Conservation (phyloP, 1,140 invertebrate species). For the Euura lappo region DNA sequence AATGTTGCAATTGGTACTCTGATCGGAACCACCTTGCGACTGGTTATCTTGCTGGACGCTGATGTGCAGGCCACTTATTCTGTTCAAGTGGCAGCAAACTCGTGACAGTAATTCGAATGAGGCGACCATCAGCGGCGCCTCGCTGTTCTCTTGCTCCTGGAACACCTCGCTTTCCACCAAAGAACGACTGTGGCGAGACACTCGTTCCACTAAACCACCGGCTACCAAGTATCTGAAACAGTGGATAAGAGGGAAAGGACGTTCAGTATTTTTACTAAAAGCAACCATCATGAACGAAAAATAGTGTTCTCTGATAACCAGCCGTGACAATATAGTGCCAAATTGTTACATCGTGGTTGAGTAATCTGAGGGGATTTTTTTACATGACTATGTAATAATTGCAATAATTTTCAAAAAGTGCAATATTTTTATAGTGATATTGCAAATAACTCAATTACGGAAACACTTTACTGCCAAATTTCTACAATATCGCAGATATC, state of each 20-base stretch:
- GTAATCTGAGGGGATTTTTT: too few relatives aligned
- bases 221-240: slow-evolving; percentile 56
- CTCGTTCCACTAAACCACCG: slow-evolving; percentile 54
- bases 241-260: slow-evolving; percentile 18
- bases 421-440: too few relatives aligned
- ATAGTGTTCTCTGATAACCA: neutral
- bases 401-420: too few relatives aligned
- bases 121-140: slow-evolving; percentile 44
- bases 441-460: too few relatives aligned
- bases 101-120: slow-evolving; percentile 54
- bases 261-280: too few relatives aligned
- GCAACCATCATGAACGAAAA: too few relatives aligned
- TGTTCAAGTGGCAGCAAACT: slow-evolving; percentile 46
- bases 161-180: slow-evolving; percentile 55
- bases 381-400: too few relatives aligned
- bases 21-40: slow-evolving; percentile 32
- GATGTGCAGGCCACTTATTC: slow-evolving; percentile 10
- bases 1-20: slow-evolving; percentile 13
- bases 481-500: too few relatives aligned
- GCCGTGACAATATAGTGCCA: too few relatives aligned
- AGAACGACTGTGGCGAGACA: slow-evolving; percentile 52
- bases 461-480: too few relatives aligned
- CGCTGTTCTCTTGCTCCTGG: slow-evolving; percentile 52
- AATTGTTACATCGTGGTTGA: too few relatives aligned
- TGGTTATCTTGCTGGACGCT: slow-evolving; percentile 19